Evolutionary conservation across 2,888 invertebrate species (phyloP), one percentile per base, ranked within the genome.

Genomic region (Microctonus aethiopoides): DNA sequence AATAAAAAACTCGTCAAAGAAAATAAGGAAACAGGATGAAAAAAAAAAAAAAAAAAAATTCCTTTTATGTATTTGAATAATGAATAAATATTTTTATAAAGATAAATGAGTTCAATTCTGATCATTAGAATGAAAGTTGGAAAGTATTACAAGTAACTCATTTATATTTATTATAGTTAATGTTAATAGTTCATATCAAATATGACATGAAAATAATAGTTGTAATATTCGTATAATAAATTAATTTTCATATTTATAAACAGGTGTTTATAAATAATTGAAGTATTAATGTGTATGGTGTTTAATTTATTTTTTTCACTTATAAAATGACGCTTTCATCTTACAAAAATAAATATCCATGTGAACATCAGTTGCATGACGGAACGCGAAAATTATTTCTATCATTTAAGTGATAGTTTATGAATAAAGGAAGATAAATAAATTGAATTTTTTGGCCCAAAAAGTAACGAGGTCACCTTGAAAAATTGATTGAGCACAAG

Each of bases 91-190:
- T 46, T 7, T n/a, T 3, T 13, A 29, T 29, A 16, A 41, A 26
- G 29, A 16, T 46, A 16, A 62, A 62, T 46, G 7, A 29, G 32
- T 51, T 60, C 59, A 32, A 60, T 67, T 46, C 46, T 29, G 5
- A 16, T 22, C 5, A 59, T 67, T 57, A 60, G 51, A 29, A 63
- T n/a, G 71, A 68, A 68, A 67, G 68, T 68, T 52, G 59, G 72
- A 73, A 75, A 76, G 66, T 67, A 73, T 68, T 72, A 70, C 70
- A 73, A 73, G 75, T 74, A 75, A 74, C 72, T 66, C 54, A 54
- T 65, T 57, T 61, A 68, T 70, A 64, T 71, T 65, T 70, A 64
- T 71, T 65, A 16, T 62, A 39, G 22, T 32, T 57, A 7, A 29
- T 29, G 57, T 46, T 46, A 16, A 46, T 46, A 46, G 46, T 46